A percentile compares a stretch with the other conserved stretches of the same genome.
Conservation (phyloP, 2,797 vertebrate species). For the Siniperca undulata region DNA sequence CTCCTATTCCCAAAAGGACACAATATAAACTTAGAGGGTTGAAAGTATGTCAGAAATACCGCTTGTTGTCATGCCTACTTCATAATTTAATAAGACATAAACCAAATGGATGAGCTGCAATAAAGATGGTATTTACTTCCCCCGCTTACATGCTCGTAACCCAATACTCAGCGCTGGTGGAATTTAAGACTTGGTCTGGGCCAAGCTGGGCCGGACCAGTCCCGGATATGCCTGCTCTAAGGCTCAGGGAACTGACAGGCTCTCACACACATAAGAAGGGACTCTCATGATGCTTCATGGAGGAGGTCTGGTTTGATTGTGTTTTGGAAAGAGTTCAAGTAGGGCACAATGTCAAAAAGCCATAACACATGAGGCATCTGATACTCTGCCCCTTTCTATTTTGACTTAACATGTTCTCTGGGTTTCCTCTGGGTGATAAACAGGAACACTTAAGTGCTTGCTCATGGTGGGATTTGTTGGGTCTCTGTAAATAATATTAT, state of each 20-base stretch:
- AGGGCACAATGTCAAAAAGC: constrained; percentile 35
- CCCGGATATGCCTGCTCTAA: constrained; percentile 60
- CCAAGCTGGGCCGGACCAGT: constrained; percentile 43
- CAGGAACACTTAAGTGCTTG: background rate
- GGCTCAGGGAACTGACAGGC: constrained; percentile 43
- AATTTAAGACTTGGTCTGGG: constrained; percentile 74
- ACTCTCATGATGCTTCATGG: constrained; percentile 40
- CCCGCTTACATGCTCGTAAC: constrained; percentile 67
- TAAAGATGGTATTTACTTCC: constrained; percentile 80
- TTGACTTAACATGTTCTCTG: background rate
- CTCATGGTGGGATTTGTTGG: too few relatives aligned
- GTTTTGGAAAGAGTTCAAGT: constrained; percentile 29
- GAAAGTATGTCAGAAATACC: constrained; percentile 63
- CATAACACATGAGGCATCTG: constrained; percentile 20
- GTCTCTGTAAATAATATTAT: too few relatives aligned
- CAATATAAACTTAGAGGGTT: constrained; percentile 59
- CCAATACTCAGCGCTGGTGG: constrained; percentile 62
- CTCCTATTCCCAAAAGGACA: constrained; percentile 55
- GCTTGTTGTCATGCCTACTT: constrained; percentile 71
- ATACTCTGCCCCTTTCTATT: constrained; percentile 15
- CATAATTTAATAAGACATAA: constrained; percentile 81
- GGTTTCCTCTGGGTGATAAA: constrained; percentile 32
- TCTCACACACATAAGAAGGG: constrained; percentile 21
- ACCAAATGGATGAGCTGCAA: constrained; percentile 80
- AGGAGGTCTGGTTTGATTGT: constrained; percentile 41